A percentile compares a stretch with the other conserved stretches of the same genome.
Conservation (phyloP, 2,113 vertebrate genomes). For the Sturnus vulgaris region DNA sequence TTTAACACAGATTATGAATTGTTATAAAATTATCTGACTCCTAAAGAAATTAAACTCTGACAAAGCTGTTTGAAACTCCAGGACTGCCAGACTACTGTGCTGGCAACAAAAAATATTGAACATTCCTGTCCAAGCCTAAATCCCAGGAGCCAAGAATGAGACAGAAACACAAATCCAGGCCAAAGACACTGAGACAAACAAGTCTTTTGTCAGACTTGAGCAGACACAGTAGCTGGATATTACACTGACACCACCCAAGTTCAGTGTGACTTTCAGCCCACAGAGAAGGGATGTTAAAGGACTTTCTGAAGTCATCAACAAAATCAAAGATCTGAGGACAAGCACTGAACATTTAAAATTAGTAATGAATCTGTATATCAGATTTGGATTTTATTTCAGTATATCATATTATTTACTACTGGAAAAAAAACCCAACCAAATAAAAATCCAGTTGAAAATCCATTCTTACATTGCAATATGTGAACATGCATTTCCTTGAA, state of each 20-base stretch:
- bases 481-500: not conserved
- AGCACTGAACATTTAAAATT: not conserved
- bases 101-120: not conserved
- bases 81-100: not conserved
- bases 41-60: not conserved
- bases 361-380: not conserved
- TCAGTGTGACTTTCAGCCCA: not conserved
- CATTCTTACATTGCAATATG: not conserved
- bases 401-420: not conserved
- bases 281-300: not conserved
- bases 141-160: constrained; percentile 30
- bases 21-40: not conserved
- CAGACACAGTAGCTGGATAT: not conserved
- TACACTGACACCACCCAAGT: not conserved
- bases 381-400: not conserved
- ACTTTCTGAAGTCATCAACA: not conserved
- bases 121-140: not conserved
- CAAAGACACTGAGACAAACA: not conserved
- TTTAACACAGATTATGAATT: not conserved
- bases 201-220: not conserved
- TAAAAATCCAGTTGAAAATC: not conserved
- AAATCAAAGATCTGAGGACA: not conserved
- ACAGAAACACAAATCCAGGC: not conserved
- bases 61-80: not conserved
- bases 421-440: accelerated